A percentile compares a stretch with the other conserved stretches of the same genome.
Evolutionary conservation across 2,888 invertebrate species (phyloP).

Genomic region (Busseola fusca): DNA sequence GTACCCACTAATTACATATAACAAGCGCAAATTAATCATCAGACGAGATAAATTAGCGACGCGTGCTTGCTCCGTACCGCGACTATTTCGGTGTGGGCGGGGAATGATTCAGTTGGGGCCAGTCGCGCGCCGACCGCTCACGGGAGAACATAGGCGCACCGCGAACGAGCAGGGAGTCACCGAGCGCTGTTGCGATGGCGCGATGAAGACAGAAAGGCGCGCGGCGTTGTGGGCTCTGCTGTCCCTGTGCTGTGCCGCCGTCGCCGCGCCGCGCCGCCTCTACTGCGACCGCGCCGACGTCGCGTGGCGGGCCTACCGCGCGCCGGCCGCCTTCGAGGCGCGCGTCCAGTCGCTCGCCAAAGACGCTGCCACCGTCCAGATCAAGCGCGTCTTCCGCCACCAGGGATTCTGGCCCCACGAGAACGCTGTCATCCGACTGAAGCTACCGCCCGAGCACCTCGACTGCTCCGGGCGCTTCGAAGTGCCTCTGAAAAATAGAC

Average conservation of each 20-base stretch:
- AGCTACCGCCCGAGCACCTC: constrained; percentile 75
- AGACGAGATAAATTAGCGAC: constrained; percentile 79
- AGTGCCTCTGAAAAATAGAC: constrained; percentile 83
- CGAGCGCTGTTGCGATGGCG: constrained; percentile 84
- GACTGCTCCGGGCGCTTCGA: constrained; percentile 85
- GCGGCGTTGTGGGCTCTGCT: constrained; percentile 86
- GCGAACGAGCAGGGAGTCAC: constrained; percentile 67
- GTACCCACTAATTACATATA: constrained; percentile 78
- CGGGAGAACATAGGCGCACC: constrained; percentile 72
- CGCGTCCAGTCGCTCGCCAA: constrained; percentile 83
- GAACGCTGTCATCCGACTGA: constrained; percentile 79
- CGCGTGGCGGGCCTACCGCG: constrained; percentile 87
- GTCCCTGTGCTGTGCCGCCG: constrained; percentile 77
- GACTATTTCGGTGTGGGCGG: constrained; percentile 85
- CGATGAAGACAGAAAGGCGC: constrained; percentile 86
- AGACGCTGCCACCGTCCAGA: constrained; percentile 84
- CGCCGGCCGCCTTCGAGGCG: constrained; percentile 87
- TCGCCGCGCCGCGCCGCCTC: constrained; percentile 80
- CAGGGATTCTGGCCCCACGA: constrained; percentile 85
- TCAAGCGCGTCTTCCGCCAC: constrained; percentile 80
- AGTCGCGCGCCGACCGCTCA: constrained; percentile 87
- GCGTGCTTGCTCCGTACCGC: constrained; percentile 73
- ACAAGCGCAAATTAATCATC: constrained; percentile 83
- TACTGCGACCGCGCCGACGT: constrained; percentile 88
- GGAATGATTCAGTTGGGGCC: constrained; percentile 71